phyloP scores from a whole-genome alignment of 1,140 invertebrate genomes.

The honey bee (Apis mellifera) region DNA sequence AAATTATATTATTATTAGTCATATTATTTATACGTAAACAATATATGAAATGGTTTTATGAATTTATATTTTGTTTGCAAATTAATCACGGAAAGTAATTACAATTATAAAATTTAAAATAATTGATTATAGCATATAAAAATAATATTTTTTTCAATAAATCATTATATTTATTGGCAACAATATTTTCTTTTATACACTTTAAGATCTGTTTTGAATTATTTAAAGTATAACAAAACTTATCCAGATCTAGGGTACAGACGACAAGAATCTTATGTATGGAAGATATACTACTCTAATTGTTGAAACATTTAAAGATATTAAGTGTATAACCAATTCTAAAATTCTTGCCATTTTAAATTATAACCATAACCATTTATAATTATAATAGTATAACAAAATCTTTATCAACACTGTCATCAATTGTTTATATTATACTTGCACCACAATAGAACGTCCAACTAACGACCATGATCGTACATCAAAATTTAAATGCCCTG shows the following conservation, averaged over 20 bases:
- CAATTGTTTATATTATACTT: constrained; percentile 67
- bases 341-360: constrained; percentile 20
- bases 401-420: constrained; percentile 2
- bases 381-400: constrained; percentile 40
- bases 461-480: constrained; percentile 46
- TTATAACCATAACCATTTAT: not conserved
- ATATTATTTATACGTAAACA: not conserved
- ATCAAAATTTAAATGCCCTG: constrained; percentile 24
- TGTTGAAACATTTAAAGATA: constrained; percentile 23
- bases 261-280: constrained; percentile 50
- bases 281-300: constrained; percentile 52
- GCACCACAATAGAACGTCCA: constrained; percentile 43
- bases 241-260: constrained; percentile 29
- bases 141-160: not conserved
- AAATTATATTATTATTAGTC: not conserved
- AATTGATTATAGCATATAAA: not conserved
- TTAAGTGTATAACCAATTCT: not conserved
- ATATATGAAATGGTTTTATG: not conserved
- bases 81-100: constrained; percentile 14
- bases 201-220: constrained; percentile 5
- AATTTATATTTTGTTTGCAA: constrained; percentile 23
- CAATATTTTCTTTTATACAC: not conserved
- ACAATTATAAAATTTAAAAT: not conserved
- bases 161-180: not conserved
- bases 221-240: constrained; percentile 35